Evolutionary conservation across 2,797 vertebrate genomes (phyloP), one percentile per base, ranked within the genome.

Genomic region (Bucorvus abyssinicus): DNA sequence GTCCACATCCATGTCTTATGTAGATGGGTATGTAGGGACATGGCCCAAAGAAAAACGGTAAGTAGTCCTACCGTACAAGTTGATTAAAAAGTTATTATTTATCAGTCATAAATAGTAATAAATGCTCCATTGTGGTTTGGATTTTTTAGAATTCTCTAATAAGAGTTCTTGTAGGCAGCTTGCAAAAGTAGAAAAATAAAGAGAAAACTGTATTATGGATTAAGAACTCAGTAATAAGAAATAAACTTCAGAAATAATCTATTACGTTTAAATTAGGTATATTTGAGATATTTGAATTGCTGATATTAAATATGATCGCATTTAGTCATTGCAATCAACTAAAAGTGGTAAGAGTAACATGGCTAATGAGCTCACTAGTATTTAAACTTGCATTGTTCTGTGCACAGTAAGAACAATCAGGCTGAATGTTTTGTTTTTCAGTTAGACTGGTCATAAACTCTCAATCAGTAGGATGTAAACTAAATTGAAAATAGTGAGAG

Each of bases 1-100:
- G 94, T 99, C 99, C 81, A 98, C 98, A 32, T 99, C 99, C 59
- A 99, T 99, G 99, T 99, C 99, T 70, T 99, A 99, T 38, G 98
- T 99, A 69, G 99, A 99, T 95, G 98, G 99, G 40, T 98, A 99
- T 95, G 98, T 99, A 61, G 99, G 99, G 69, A 99, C 99, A 2
- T 99, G 99, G 99, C 99, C 99, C 77, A 99, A 99, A 98, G 99
- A 99, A 93, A 99, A 99, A 97, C 98, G 99, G 99, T 99, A 69
- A 97, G 78, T 23, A 74, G 15, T 78, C 36, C 40, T 79, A 49
- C 20, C 3, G 2, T 64, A 65, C 2, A 1, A 74, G 14, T 74
- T 67, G 9, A 6, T 76, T 81, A 34, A 44, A 86, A 80, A 82
- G 17, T 14, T 1, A n/a, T 7, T 60, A 20, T 22, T 12, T 65